Conservation (phyloP, 2,888 invertebrate genomes). For the Diachrysia chrysitis region DNA sequence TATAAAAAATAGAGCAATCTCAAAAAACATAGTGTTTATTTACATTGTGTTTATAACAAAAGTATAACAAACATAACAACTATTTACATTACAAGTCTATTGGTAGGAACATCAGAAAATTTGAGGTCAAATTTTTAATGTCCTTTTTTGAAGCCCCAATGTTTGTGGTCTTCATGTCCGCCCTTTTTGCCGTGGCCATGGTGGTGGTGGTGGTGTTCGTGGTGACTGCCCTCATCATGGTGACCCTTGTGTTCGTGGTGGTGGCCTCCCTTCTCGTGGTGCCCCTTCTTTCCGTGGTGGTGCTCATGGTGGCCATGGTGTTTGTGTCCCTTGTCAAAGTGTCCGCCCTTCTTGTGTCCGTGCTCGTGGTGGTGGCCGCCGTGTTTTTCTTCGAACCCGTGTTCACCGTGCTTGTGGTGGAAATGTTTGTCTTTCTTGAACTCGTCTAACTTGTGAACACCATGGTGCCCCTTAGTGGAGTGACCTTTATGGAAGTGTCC, state of each 20-base stretch:
- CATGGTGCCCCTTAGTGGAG: constrained; percentile 95
- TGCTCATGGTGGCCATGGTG: constrained; percentile 93
- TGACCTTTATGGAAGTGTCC: constrained; percentile 95
- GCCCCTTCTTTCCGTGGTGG: constrained; percentile 94
- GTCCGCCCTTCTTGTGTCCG: constrained; percentile 94
- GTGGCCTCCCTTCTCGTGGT: constrained; percentile 94
- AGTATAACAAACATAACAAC: constrained; percentile 47
- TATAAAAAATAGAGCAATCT: neutral
- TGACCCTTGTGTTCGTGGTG: constrained; percentile 94
- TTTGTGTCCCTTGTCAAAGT: constrained; percentile 93
- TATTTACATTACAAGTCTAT: constrained; percentile 32
- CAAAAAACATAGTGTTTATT: constrained; percentile 57
- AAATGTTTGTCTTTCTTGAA: constrained; percentile 95
- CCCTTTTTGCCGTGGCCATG: constrained; percentile 93
- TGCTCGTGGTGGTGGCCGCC: constrained; percentile 93
- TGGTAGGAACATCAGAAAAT: constrained; percentile 35
- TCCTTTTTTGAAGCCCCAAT: constrained; percentile 92
- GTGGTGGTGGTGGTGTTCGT: constrained; percentile 93
- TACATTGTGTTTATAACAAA: constrained; percentile 54
- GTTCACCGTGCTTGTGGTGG: constrained; percentile 94
- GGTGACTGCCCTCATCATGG: constrained; percentile 93
- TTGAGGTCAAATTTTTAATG: constrained; percentile 68
- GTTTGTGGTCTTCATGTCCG: constrained; percentile 93
- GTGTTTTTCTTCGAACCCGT: constrained; percentile 93
- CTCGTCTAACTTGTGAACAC: constrained; percentile 95